Evolutionary conservation across 2,113 vertebrate genomes (phyloP).

Genomic region (Albula glossodonta): DNA sequence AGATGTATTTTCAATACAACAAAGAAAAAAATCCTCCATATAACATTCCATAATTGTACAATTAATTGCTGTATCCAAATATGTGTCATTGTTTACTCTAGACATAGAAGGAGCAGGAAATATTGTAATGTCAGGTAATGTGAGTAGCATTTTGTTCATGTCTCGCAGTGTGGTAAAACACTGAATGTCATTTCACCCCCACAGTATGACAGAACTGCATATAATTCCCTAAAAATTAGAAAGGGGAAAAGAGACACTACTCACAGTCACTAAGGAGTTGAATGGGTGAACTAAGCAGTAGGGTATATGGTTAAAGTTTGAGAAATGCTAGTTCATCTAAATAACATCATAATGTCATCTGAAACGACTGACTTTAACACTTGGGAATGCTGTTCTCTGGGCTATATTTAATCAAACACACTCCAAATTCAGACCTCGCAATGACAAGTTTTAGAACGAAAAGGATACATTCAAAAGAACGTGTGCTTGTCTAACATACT

Average conservation of each 20-base stretch:
- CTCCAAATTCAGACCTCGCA: too few relatives aligned
- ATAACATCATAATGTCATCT: background rate
- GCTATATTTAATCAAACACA: too few relatives aligned
- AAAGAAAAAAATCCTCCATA: background rate
- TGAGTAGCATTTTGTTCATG: background rate
- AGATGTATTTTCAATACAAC: conserved; percentile 37
- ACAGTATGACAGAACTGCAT: too few relatives aligned
- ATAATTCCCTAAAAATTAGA: too few relatives aligned
- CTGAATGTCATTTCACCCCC: background rate
- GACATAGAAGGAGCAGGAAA: background rate
- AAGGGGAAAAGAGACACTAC: too few relatives aligned
- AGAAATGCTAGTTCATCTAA: too few relatives aligned
- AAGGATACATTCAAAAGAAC: too few relatives aligned
- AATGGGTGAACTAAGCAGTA: too few relatives aligned
- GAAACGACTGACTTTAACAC: background rate
- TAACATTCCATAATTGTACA: background rate
- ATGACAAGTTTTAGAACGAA: too few relatives aligned
- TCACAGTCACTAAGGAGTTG: too few relatives aligned
- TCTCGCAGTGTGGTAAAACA: background rate
- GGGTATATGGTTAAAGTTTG: too few relatives aligned
- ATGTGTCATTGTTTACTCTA: background rate
- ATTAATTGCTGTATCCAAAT: conserved; percentile 14
- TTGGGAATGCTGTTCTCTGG: background rate
- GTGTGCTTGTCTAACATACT: too few relatives aligned
- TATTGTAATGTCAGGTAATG: background rate